Conservation (phyloP, 2,888 invertebrate genomes). For the Omphaloscelis lunosa region DNA sequence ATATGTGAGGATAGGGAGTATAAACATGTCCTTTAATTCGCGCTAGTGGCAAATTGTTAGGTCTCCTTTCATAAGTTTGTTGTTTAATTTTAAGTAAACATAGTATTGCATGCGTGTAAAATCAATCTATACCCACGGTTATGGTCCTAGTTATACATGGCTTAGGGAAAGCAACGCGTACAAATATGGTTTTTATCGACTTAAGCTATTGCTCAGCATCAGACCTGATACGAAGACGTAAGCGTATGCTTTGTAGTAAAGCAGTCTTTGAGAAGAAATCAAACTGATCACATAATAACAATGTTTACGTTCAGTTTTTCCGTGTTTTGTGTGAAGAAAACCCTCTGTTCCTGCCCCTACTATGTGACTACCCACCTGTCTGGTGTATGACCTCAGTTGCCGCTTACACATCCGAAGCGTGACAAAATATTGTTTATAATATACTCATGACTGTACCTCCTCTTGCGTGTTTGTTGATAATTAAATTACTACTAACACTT, state of each 20-base stretch:
- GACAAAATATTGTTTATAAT: conserved; percentile 41
- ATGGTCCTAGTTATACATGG: background rate
- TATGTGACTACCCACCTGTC: background rate
- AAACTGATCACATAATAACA: background rate
- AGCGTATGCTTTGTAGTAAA: too few relatives aligned
- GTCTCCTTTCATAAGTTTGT: too few relatives aligned
- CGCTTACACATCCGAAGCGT: conserved; percentile 29
- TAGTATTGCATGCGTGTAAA: background rate
- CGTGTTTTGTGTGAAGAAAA: background rate
- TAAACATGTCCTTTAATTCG: too few relatives aligned
- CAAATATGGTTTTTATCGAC: background rate
- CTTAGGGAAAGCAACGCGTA: background rate
- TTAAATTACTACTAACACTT: conserved; percentile 44
- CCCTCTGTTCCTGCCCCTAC: background rate
- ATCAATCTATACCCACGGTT: background rate
- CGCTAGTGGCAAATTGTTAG: too few relatives aligned
- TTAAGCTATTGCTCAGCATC: background rate
- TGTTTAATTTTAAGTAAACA: background rate
- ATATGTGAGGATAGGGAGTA: too few relatives aligned
- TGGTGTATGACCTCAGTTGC: conserved; percentile 28
- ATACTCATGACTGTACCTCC: conserved; percentile 3
- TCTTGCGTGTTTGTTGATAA: conserved; percentile 41
- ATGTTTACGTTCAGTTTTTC: background rate
- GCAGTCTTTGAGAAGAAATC: background rate
- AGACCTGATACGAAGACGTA: background rate